phyloP scores from a whole-genome alignment of 2,113 vertebrate species.

The Catharus fuscescens region DNA sequence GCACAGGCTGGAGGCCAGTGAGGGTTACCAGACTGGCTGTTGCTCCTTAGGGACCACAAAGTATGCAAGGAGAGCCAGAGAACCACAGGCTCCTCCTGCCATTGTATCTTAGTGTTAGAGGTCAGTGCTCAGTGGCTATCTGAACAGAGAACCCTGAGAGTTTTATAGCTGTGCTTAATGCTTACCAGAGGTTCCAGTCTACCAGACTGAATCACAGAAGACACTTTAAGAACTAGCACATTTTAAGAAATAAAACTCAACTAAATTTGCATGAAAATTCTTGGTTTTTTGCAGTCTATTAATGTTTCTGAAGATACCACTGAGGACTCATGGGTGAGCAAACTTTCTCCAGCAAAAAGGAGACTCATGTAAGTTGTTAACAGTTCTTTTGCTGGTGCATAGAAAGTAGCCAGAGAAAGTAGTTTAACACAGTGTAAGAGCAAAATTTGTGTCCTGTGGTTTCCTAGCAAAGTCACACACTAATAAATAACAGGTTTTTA shows the following conservation, averaged over 20 bases:
- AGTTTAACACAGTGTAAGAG: neutral
- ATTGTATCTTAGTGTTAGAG: neutral
- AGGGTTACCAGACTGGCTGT: neutral
- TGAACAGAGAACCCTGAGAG: neutral
- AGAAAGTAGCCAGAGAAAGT: neutral
- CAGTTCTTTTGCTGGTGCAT: neutral
- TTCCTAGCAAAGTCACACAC: neutral
- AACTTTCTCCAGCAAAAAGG: slow-evolving; percentile 72
- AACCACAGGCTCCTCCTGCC: neutral
- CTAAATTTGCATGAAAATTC: neutral
- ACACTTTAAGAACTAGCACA: neutral
- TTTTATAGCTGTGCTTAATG: neutral
- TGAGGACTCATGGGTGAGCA: slow-evolving; percentile 83
- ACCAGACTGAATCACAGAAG: neutral
- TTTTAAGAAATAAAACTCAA: neutral
- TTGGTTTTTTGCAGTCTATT: slow-evolving; percentile 69
- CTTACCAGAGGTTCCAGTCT: neutral
- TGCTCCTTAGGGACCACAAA: accelerated
- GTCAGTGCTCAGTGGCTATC: neutral
- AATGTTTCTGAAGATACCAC: slow-evolving; percentile 64
- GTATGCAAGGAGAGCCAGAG: neutral
- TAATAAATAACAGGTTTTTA: neutral
- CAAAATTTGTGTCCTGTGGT: neutral
- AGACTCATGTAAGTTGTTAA: slow-evolving; percentile 80
- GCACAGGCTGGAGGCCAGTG: neutral